A percentile compares a stretch with the other conserved stretches of the same genome.
phyloP scores from a whole-genome alignment of 2,113 vertebrate genomes.

The Junco hyemalis region DNA sequence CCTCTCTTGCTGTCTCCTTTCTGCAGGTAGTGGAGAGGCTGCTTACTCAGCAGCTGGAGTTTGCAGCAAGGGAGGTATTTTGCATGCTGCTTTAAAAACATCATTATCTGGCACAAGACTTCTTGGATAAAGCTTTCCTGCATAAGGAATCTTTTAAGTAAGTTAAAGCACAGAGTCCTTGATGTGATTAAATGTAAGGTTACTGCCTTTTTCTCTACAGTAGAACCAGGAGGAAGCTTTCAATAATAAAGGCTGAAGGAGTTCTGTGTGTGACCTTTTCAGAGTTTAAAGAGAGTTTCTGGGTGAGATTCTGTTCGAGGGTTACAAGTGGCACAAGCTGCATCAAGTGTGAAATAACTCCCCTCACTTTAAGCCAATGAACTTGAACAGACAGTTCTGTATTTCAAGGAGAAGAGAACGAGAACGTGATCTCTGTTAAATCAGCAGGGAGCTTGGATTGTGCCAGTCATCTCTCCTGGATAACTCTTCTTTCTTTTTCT shows the following conservation, averaged over 20 bases:
- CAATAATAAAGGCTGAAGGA: slow-evolving; percentile 28
- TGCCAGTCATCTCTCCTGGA: not conserved
- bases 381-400: not conserved
- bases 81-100: not conserved
- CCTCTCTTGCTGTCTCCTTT: not conserved
- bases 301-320: not conserved
- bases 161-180: not conserved
- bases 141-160: slow-evolving; percentile 47
- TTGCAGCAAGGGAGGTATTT: not conserved
- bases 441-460: not conserved
- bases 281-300: slow-evolving; percentile 37
- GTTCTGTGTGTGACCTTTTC: not conserved
- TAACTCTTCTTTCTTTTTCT: not conserved
- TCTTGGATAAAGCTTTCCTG: slow-evolving; percentile 5
- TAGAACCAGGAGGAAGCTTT: slow-evolving; percentile 51
- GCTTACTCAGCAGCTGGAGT: slow-evolving; percentile 62
- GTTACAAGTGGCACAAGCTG: not conserved
- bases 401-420: not conserved
- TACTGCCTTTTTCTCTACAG: slow-evolving; percentile 5
- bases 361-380: not conserved
- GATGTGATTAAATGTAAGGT: slow-evolving; percentile 53
- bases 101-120: not conserved
- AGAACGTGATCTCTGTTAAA: not conserved
- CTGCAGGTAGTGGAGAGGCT: slow-evolving; percentile 4
- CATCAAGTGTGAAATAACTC: not conserved